A percentile compares a stretch with the other conserved stretches of the same genome.
These are phyloP conservation scores for Synanthedon tipuliformis DNA, from an alignment of 2,888 invertebrate species.

Conservation along the genomic window DNA sequence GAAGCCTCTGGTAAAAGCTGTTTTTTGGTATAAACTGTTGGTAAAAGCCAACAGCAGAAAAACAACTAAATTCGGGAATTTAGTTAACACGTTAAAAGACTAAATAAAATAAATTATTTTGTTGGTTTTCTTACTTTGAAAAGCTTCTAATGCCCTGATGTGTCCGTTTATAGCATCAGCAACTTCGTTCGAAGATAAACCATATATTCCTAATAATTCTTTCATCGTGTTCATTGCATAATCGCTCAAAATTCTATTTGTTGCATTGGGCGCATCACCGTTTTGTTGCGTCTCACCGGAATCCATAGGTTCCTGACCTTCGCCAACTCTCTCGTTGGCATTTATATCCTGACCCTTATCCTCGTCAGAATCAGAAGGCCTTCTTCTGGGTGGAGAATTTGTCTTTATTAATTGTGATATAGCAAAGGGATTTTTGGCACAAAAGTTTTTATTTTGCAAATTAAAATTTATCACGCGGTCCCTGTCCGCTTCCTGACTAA, in stretches of 20 bases:
- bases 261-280: conserved; percentile 55
- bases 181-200: conserved; percentile 77
- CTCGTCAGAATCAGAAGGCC: conserved; percentile 61
- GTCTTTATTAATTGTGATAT: conserved; percentile 68
- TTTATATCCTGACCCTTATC: conserved; percentile 62
- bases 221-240: conserved; percentile 85
- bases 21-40: too few species aligned
- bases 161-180: conserved; percentile 77
- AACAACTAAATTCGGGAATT: too few species aligned
- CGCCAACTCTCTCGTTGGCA: conserved; percentile 53
- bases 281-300: conserved; percentile 41
- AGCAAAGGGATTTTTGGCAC: conserved; percentile 70
- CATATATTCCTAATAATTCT: conserved; percentile 81
- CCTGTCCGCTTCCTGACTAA: conserved; percentile 41
- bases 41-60: too few species aligned
- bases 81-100: too few species aligned
- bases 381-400: conserved; percentile 65
- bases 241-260: conserved; percentile 76
- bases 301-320: conserved; percentile 44
- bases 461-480: conserved; percentile 58
- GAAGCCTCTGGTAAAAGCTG: too few species aligned
- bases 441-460: conserved; percentile 64
- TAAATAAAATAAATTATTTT: too few species aligned
- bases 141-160: conserved; percentile 75
- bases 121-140: conserved; percentile 66